Evolutionary conservation across 1,140 invertebrate genomes (phyloP), one percentile per base, ranked within the genome.

Genomic region (Anadara kagoshimensis): DNA sequence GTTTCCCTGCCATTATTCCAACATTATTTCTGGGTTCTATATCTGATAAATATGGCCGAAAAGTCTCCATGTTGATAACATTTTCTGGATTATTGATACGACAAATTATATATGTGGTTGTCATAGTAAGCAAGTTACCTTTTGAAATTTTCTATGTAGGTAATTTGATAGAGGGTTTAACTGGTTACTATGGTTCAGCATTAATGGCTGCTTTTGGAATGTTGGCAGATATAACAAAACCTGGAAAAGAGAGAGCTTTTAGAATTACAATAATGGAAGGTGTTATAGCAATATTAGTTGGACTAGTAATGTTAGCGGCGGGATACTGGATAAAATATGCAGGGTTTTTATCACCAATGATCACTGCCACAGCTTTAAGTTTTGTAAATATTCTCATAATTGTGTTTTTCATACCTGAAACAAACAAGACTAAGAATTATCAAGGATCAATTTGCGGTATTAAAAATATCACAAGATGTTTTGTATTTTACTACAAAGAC

Each of bases 291-390:
- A 58, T 59, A 3, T 29, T 44, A n/a, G n/a, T 22, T 14, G 26
- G 26, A 0, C 11, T 66, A 8, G 29, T 54, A 16, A 14, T 51
- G 22, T 5, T 73, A n/a, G 62, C 41, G 14, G 49, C 44, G 5
- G 70, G 70, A 8, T 66, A 64, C 56, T 65, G 53, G 63, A 73
- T 73, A 20, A 58, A 66, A 53, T 73, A 73, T 57, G 49, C 24
- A 12, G 29, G 45, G 11, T 73, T 73, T 26, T 54, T 65, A 11
- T 22, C 41, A 20, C 70, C 70, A 12, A 53, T 66, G 54, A 2
- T 73, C 16, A 59, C 49, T 61, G 29, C 45, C 26, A 58, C 61
- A 51, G 24, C 8, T 10, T 1, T 66, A 3, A 51, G 43, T 22
- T 44, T 73, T 10, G 5, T 66, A 14, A 20, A 26, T 5, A 53